A percentile compares a stretch with the other conserved stretches of the same genome.
These are phyloP conservation scores for Ardeotis arabs DNA, from an alignment of 2,113 vertebrate species.

Conservation along the genomic window DNA sequence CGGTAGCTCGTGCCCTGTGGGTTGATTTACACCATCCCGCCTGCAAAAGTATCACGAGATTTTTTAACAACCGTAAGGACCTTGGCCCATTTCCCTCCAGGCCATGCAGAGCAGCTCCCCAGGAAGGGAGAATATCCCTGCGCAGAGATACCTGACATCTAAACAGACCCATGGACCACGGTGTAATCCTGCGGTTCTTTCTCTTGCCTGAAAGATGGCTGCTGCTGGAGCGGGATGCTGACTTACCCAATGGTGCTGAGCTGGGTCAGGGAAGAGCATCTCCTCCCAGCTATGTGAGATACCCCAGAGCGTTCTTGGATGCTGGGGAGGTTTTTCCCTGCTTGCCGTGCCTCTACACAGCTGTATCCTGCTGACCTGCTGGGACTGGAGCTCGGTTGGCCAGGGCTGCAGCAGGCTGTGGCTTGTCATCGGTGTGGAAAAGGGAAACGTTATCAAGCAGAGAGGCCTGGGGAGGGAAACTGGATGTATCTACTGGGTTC, in stretches of 20 bases:
- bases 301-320: not conserved
- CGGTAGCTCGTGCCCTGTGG: slow-evolving; percentile 19
- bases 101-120: not conserved
- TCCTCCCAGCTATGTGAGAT: rapidly evolving
- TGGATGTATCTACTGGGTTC: not conserved
- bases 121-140: not conserved
- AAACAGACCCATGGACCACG: rapidly evolving
- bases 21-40: slow-evolving; percentile 54
- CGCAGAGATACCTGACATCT: not conserved
- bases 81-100: slow-evolving; percentile 49
- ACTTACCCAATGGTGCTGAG: not conserved
- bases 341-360: not conserved
- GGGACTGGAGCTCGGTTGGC: not conserved
- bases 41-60: slow-evolving; percentile 30
- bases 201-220: not conserved
- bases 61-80: slow-evolving; percentile 29
- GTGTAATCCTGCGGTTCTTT: not conserved
- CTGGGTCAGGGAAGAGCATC: not conserved
- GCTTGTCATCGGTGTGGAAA: not conserved
- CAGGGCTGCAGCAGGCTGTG: not conserved
- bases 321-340: not conserved
- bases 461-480: not conserved
- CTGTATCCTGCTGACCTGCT: rapidly evolving
- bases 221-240: not conserved
- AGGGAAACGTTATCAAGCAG: not conserved